Evolutionary conservation across 2,113 vertebrate genomes (phyloP).

Genomic region (Mastomys coucha): DNA sequence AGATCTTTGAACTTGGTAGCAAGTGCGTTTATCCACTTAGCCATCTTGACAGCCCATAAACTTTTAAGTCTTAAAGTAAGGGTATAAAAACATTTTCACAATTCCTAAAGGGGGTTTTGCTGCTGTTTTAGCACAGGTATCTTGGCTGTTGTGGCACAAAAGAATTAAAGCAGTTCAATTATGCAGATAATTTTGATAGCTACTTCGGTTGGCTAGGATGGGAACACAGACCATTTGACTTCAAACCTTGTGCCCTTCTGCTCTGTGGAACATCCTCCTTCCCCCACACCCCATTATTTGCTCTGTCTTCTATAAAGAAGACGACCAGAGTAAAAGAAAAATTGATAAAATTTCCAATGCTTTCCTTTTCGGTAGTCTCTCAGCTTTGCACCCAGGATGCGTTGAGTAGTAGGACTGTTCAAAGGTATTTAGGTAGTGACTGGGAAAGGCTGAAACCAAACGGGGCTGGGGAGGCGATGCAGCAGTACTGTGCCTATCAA

Average conservation of each 20-base stretch:
- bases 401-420: neutral
- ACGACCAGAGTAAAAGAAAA: neutral
- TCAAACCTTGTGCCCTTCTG: neutral
- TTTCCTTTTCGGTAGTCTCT: slow-evolving; percentile 43
- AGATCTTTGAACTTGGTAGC: neutral
- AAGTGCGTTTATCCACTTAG: neutral
- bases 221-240: neutral
- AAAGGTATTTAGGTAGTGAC: neutral
- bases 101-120: neutral
- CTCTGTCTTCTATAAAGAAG: neutral
- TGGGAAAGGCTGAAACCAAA: neutral
- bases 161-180: neutral
- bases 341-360: neutral
- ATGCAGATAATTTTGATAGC: neutral
- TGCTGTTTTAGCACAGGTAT: neutral
- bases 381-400: neutral
- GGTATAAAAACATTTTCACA: neutral
- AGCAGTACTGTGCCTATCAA: neutral
- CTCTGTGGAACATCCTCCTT: neutral
- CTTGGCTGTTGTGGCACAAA: neutral
- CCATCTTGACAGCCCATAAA: neutral
- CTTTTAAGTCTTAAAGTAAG: neutral
- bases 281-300: neutral
- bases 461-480: neutral
- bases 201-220: neutral